Conservation (phyloP, 2,888 invertebrate species). For the Coelogynopora nodosa region DNA sequence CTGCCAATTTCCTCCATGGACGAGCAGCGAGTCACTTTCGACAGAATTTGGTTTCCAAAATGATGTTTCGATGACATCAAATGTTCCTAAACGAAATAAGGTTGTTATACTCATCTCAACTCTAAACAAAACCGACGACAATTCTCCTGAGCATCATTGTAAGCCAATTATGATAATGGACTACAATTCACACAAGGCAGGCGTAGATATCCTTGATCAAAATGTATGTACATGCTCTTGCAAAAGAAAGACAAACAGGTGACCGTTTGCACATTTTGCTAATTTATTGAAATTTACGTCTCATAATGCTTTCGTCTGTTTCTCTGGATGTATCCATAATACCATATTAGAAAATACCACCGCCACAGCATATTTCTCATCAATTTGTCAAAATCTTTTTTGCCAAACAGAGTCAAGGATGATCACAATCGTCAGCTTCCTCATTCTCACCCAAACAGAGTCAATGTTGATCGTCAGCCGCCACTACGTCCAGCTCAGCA, state of each 20-base stretch:
- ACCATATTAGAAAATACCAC: slow-evolving; percentile 8
- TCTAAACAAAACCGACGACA: not conserved
- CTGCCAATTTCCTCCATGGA: slow-evolving; percentile 25
- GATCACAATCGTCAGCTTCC: not conserved
- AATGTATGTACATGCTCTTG: slow-evolving; percentile 5
- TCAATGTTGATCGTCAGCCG: slow-evolving; percentile 3
- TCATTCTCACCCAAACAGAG: not conserved
- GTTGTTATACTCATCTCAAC: slow-evolving; percentile 29
- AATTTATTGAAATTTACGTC: not conserved
- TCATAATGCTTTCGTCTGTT: slow-evolving; percentile 34
- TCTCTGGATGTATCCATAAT: not conserved
- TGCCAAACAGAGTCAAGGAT: slow-evolving; percentile 8
- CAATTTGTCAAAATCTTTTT: slow-evolving; percentile 17
- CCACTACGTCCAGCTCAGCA: slow-evolving; percentile 2
- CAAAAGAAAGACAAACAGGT: slow-evolving; percentile 35
- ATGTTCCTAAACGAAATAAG: slow-evolving; percentile 13
- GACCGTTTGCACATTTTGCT: slow-evolving; percentile 25
- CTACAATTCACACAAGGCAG: slow-evolving; percentile 17
- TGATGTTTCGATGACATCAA: slow-evolving; percentile 15
- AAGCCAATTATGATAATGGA: slow-evolving; percentile 21
- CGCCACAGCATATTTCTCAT: slow-evolving; percentile 3
- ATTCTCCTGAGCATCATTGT: slow-evolving; percentile 2
- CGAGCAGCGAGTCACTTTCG: slow-evolving; percentile 16
- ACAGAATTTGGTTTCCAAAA: slow-evolving; percentile 16
- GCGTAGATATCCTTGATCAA: slow-evolving; percentile 29